A percentile compares a stretch with the other conserved stretches of the same genome.
phyloP scores from a whole-genome alignment of 2,888 invertebrate genomes.

The Blera fallax region DNA sequence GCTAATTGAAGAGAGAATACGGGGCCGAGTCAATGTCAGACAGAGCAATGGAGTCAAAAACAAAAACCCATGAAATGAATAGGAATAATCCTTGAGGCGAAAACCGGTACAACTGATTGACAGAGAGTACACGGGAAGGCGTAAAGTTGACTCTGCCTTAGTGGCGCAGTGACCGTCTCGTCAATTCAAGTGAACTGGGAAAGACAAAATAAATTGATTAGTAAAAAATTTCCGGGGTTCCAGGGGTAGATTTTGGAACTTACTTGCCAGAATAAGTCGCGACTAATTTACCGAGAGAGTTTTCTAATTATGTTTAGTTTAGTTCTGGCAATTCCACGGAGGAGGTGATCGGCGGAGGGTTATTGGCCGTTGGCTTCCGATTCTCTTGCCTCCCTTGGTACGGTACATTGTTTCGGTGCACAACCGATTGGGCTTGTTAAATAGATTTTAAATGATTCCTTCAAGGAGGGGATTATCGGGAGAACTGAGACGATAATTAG shows the following conservation, averaged over 20 bases:
- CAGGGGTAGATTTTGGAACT: background rate
- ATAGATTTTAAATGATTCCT: constrained; percentile 27
- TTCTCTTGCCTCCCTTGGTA: background rate
- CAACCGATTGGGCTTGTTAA: constrained; percentile 14
- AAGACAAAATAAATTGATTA: constrained; percentile 46
- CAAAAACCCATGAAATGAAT: constrained; percentile 47
- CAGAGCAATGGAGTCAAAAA: background rate
- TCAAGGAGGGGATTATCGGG: constrained; percentile 8
- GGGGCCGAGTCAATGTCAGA: background rate
- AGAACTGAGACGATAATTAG: constrained; percentile 22
- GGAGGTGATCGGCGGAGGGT: background rate
- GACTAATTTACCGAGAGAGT: constrained; percentile 51
- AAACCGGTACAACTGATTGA: constrained; percentile 43
- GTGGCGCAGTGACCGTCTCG: constrained; percentile 1
- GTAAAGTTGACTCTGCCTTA: background rate
- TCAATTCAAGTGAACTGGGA: constrained; percentile 12
- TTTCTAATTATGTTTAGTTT: constrained; percentile 51
- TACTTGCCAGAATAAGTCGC: constrained; percentile 23
- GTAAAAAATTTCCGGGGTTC: constrained; percentile 1
- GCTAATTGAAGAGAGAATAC: constrained; percentile 30
- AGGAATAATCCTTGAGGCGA: constrained; percentile 23
- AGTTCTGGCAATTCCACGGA: constrained; percentile 31
- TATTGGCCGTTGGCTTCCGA: constrained; percentile 9
- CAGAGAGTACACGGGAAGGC: constrained; percentile 12
- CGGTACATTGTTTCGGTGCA: constrained; percentile 3